These are phyloP conservation scores for Antedon mediterranea DNA, from an alignment of 53 echinoderm and acorn worm genomes.

Conservation along the genomic window DNA sequence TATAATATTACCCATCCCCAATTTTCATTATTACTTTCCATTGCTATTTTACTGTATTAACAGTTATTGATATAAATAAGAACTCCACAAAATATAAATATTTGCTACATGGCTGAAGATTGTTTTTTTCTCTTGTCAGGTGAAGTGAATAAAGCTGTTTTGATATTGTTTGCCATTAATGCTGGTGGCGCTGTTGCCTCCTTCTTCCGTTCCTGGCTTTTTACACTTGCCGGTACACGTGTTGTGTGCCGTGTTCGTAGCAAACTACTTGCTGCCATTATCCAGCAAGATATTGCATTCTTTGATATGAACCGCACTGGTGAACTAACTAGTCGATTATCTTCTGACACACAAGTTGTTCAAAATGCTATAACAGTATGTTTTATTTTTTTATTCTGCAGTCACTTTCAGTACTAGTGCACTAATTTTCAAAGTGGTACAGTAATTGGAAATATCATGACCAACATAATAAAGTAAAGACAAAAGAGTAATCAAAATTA, in stretches of 20 bases:
- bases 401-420: too few species aligned
- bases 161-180: constrained; percentile 47
- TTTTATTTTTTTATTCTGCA: background rate
- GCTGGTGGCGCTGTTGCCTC: constrained; percentile 50
- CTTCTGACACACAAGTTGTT: constrained; percentile 84
- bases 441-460: too few species aligned
- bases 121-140: constrained; percentile 2
- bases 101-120: background rate
- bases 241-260: constrained; percentile 68
- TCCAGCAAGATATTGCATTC: constrained; percentile 83
- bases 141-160: constrained; percentile 35
- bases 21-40: background rate
- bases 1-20: background rate
- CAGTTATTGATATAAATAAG: too few species aligned
- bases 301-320: constrained; percentile 85
- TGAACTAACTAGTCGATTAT: constrained; percentile 75
- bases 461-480: too few species aligned
- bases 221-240: constrained; percentile 82
- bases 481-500: background rate
- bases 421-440: too few species aligned
- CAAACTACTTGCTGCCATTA: constrained; percentile 56
- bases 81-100: too few species aligned
- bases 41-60: too few species aligned
- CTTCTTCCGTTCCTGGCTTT: constrained; percentile 63
- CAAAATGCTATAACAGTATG: constrained; percentile 96